A percentile compares a stretch with the other conserved stretches of the same genome.
These are phyloP conservation scores for Sebastes dallii DNA, from an alignment of 2,797 vertebrate genomes.

Conservation along the genomic window DNA sequence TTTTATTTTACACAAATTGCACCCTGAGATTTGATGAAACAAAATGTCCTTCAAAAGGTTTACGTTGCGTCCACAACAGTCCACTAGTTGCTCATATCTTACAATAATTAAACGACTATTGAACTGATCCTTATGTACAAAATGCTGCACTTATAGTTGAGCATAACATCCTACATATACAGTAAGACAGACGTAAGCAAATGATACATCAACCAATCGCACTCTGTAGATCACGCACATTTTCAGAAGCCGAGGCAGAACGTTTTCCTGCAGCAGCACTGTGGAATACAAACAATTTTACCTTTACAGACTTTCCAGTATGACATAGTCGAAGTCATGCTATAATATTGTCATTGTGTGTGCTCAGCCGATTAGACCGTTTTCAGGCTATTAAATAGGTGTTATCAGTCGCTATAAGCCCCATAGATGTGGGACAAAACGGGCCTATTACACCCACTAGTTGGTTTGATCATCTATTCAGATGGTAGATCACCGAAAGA, in stretches of 20 bases:
- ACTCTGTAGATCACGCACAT: conserved; percentile 16
- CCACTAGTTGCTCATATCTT: conserved; percentile 28
- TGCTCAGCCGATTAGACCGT: not conserved
- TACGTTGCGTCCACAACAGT: conserved; percentile 36
- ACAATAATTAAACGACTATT: conserved; percentile 45
- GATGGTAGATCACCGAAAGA: too few relatives aligned
- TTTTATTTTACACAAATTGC: conserved; percentile 66
- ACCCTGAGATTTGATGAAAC: conserved; percentile 77
- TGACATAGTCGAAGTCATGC: conserved; percentile 24
- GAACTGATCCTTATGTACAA: conserved; percentile 37
- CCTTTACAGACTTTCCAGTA: conserved; percentile 10
- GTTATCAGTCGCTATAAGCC: too few relatives aligned
- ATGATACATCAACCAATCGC: conserved; percentile 22
- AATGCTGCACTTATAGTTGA: conserved; percentile 44
- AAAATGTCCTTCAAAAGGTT: conserved; percentile 59
- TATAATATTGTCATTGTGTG: not conserved
- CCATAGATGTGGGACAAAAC: too few relatives aligned
- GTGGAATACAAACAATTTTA: not conserved
- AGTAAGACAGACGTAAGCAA: conserved; percentile 28
- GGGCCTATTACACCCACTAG: too few relatives aligned
- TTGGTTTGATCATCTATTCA: too few relatives aligned
- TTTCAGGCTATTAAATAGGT: too few relatives aligned
- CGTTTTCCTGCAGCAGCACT: conserved; percentile 36
- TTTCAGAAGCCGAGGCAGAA: conserved; percentile 17
- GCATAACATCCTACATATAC: conserved; percentile 43